A percentile compares a stretch with the other conserved stretches of the same genome.
phyloP scores from a whole-genome alignment of 2,888 invertebrate genomes.

The Lagria hirta region DNA sequence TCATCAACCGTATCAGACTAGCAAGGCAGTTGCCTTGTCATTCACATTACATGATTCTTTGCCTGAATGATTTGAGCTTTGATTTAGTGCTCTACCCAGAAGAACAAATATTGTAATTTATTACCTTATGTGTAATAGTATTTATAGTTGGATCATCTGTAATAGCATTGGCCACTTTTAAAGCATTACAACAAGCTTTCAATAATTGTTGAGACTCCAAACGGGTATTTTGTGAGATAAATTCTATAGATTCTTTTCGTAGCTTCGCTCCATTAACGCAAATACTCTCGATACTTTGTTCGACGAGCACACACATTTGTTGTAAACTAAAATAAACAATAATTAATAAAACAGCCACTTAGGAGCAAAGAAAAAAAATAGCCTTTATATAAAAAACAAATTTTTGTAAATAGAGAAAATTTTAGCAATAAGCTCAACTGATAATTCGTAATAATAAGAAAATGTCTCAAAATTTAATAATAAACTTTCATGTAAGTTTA shows the following conservation, averaged over 20 bases:
- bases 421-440: too few species aligned
- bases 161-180: constrained; percentile 49
- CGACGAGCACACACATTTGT: constrained; percentile 75
- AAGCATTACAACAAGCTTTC: constrained; percentile 53
- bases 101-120: constrained; percentile 4
- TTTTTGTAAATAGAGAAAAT: too few species aligned
- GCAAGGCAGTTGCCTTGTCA: too few species aligned
- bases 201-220: constrained; percentile 55
- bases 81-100: too few species aligned
- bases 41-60: too few species aligned
- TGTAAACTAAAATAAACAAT: constrained; percentile 70
- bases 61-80: too few species aligned
- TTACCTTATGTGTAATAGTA: constrained; percentile 51
- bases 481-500: too few species aligned
- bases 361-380: constrained; percentile 2
- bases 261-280: constrained; percentile 56
- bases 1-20: too few species aligned
- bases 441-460: too few species aligned
- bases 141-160: constrained; percentile 46
- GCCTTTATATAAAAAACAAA: constrained; percentile 7
- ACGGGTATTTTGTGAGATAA: constrained; percentile 50
- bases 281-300: constrained; percentile 73
- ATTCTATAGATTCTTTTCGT: constrained; percentile 48
- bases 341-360: constrained; percentile 11
- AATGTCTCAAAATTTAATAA: too few species aligned